Evolutionary conservation across 2,113 vertebrate genomes (phyloP).

Genomic region (Amazona guildingii): DNA sequence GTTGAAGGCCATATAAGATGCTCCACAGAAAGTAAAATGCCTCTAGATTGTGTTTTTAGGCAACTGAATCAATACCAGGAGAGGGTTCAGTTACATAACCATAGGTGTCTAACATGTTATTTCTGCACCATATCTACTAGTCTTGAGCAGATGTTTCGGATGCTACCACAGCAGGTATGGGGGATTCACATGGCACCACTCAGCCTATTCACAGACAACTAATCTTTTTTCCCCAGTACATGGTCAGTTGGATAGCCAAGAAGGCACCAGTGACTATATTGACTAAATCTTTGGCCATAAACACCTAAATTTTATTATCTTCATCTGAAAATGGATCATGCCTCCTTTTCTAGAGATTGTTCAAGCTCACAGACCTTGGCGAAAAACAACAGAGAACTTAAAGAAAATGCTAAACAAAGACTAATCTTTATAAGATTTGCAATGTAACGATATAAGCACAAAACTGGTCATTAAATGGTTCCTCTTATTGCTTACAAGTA

Average conservation of each 20-base stretch:
- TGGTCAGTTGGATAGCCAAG: background rate
- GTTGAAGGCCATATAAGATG: background rate
- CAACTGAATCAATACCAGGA: background rate
- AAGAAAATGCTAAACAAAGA: background rate
- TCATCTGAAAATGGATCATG: background rate
- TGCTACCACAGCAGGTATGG: background rate
- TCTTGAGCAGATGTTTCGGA: background rate
- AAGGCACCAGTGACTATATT: background rate
- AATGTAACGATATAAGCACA: background rate
- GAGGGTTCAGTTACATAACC: background rate
- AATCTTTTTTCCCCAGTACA: background rate
- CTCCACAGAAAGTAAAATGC: background rate
- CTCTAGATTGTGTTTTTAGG: background rate
- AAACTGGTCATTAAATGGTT: background rate
- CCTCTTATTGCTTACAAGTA: background rate
- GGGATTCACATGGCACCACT: background rate
- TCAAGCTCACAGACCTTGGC: background rate
- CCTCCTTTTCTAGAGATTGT: background rate
- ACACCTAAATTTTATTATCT: background rate
- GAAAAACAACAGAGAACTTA: background rate
- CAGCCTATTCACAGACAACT: background rate
- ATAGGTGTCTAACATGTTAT: background rate
- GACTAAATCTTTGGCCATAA: background rate
- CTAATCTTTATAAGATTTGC: background rate
- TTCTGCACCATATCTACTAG: background rate